Conservation (phyloP, 2,888 invertebrate genomes). For the Neoaliturus tenellus region DNA sequence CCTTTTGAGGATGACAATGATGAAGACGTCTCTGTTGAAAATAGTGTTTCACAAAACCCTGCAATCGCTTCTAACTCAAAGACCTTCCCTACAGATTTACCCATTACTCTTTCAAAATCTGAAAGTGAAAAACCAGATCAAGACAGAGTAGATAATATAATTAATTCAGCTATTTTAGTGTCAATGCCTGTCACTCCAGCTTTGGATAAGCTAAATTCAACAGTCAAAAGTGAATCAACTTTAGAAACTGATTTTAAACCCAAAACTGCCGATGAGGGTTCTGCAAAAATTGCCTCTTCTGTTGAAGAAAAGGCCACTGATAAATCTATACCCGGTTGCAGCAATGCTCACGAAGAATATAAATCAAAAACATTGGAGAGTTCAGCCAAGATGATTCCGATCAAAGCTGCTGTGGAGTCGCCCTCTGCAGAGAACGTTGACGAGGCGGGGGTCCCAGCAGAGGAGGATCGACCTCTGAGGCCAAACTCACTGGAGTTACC, state of each 20-base stretch:
- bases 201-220: neutral
- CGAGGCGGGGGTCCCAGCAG: constrained; percentile 44
- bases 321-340: constrained; percentile 11
- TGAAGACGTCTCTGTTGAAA: neutral
- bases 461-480: constrained; percentile 63
- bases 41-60: neutral
- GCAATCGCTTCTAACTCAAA: neutral
- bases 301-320: neutral
- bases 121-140: neutral
- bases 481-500: constrained; percentile 71
- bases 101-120: neutral
- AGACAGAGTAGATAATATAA: neutral
- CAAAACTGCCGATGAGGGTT: neutral
- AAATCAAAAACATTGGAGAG: neutral
- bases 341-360: neutral
- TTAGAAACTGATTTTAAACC: neutral
- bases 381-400: constrained; percentile 52
- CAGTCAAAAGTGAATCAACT: neutral
- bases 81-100: neutral
- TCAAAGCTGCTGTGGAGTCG: constrained; percentile 41
- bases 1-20: constrained; percentile 26
- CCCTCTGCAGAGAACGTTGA: constrained; percentile 14
- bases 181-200: too few species aligned
- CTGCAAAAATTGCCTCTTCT: neutral
- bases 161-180: neutral